Base-by-base conservation (phyloP, 2,113 vertebrate species). In the Zingel zingel region DNA sequence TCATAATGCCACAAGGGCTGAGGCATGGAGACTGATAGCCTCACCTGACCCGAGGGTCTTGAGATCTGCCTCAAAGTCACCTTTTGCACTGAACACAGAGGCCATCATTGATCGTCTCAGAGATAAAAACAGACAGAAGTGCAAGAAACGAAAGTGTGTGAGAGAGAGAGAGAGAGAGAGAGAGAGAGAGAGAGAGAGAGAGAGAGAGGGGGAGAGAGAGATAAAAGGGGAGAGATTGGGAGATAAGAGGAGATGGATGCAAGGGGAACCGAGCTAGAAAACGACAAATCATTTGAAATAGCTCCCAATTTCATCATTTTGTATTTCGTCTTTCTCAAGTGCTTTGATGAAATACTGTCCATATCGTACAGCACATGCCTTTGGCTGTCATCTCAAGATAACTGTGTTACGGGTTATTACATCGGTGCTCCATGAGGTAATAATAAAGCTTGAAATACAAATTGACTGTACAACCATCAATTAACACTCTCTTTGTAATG, bases 311-410 rank as follows among this genome's bases (percentile, higher is more conserved):
- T 59, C 19, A 57, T 67, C 62, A 73, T 89, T 85, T 88, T 7
- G 10, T 66, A 58, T 82, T 81, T 83, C 75, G 77, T 89, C 70
- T 91, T 82, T 77, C 70, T 69, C 13, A 54, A 79, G 68, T 51
- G 43, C 30, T 73, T 10, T 16, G 70, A 51, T 27, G 36, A 72
- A 68, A 57, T 74, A 81, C 43, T 21, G 74, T 64, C 58, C 59
- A 11, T 43, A 43, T 66, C 15, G 16, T n/a, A 21, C 21, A 33
- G 63, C 25, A 64, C 45, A 75, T 45, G 68, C 58, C 54, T 84
- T 68, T 50, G 57, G 43, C 77, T 82, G 39, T 77, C 67, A 73
- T 85, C 63, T 81, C 51, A 73, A 61, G 59, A 70, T 61, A 74
- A 63, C 62, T 43, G 47, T 66, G 12, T 66, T 86, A 69, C 48